Conservation (phyloP, 2,797 vertebrate species). For the Pipistrellus pipistrellus region DNA sequence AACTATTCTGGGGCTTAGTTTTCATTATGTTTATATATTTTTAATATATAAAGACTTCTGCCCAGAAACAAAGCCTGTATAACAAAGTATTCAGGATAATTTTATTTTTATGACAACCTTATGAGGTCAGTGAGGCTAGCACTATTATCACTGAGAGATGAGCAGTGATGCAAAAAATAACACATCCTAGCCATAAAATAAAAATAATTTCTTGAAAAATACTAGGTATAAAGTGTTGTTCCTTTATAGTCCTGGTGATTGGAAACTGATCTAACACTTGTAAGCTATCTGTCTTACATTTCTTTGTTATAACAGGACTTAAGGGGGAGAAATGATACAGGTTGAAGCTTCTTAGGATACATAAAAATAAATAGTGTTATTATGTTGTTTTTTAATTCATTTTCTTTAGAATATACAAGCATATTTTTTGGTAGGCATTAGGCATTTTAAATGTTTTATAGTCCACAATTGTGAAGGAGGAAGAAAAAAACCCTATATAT, state of each 20-base stretch:
- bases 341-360: neutral
- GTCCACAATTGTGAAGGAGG: neutral
- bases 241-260: neutral
- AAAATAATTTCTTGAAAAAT: slow-evolving; percentile 26
- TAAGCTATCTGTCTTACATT: neutral
- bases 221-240: neutral
- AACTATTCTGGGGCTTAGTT: slow-evolving; percentile 22
- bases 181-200: neutral
- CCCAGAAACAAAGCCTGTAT: neutral
- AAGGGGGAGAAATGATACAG: neutral
- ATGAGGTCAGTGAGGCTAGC: neutral
- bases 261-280: neutral
- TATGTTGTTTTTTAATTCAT: neutral
- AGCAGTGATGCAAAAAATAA: neutral
- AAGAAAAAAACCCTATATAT: neutral
- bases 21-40: neutral
- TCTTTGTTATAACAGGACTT: neutral
- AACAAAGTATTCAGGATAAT: neutral
- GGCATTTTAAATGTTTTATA: neutral
- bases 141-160: neutral
- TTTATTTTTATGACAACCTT: slow-evolving; percentile 54
- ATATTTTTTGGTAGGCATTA: neutral
- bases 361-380: neutral
- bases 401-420: neutral
- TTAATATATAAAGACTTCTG: neutral